Evolutionary conservation across 2,888 invertebrate genomes (phyloP), one percentile per base, ranked within the genome.

Genomic region (Sussaba pulchella): DNA sequence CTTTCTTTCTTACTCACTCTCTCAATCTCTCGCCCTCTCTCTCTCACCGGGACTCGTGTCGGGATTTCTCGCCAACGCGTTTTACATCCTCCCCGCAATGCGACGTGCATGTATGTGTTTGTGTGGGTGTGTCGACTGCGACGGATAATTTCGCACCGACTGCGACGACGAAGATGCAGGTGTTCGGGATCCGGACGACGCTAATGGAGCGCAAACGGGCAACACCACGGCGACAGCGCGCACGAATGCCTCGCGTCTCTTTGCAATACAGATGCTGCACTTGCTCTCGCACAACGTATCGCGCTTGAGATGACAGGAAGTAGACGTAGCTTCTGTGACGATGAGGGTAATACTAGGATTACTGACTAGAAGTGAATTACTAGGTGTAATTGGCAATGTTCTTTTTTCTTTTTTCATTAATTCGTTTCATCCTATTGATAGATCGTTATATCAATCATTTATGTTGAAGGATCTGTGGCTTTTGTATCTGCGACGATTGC

Each of bases 91-190:
- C 54, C 14, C 54, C 8, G 73, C 73, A 73, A 63, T 76, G 47
- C 54, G 63, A 31, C 31, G 31, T 31, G 31, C 6, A 6, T 31
- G 31, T 31, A 6, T 31, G 31, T 31, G 31, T 31, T 2, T 31
- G 31, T 31, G 31, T 31, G 69, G 41, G 63, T 43, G 39, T 39
- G 45, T 26, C 57, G 39, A 45, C 54, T 2, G 64, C 63, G 45
- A 63, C 45, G 76, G 63, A 76, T 76, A 70, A 76, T 71, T 71
- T 71, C 24, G 45, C 71, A 14, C 41, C 41, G 54, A 71, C 61
- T 47, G 36, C 45, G 31, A 57, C 21, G 52, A 24, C 74, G 54
- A n/a, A n/a, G n/a, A 57, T 76, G 76, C 76, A 63, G 76, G 63
- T 70, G 70, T 54, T 70, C 72, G 43, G 63, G 43, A 36, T 3